Evolutionary conservation across 2,888 invertebrate species (phyloP).

Genomic region (Athalia cordata): DNA sequence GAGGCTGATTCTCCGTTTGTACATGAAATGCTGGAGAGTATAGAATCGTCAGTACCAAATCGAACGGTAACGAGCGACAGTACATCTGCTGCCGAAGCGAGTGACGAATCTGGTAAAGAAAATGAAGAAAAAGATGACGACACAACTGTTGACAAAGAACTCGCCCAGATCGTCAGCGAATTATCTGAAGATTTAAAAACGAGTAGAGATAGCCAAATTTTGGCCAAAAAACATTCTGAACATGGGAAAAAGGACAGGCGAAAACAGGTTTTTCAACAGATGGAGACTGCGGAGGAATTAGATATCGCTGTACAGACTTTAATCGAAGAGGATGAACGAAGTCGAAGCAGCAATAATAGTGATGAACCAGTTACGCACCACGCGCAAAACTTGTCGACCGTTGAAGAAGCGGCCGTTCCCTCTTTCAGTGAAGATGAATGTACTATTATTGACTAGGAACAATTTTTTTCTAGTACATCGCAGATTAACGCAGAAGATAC

Average conservation of each 20-base stretch:
- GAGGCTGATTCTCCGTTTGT: conserved; percentile 62
- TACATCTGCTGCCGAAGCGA: neutral
- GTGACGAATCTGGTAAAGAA: conserved; percentile 11
- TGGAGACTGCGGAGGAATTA: neutral
- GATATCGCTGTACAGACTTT: conserved; percentile 34
- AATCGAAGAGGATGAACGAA: conserved; percentile 31
- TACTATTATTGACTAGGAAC: conserved; percentile 52
- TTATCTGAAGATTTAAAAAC: conserved; percentile 51
- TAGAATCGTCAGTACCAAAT: conserved; percentile 26
- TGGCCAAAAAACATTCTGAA: conserved; percentile 16
- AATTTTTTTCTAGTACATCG: neutral
- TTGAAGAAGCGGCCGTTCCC: neutral
- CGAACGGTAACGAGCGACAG: neutral
- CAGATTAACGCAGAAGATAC: conserved; percentile 23
- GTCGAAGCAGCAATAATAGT: conserved; percentile 27
- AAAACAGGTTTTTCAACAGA: conserved; percentile 11
- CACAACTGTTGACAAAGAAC: conserved; percentile 53
- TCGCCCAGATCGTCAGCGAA: conserved; percentile 57
- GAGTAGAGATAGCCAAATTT: conserved; percentile 1
- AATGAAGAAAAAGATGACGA: conserved; percentile 10
- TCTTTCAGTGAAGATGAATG: conserved; percentile 53
- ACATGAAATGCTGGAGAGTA: conserved; percentile 57
- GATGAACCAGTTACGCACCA: conserved; percentile 1
- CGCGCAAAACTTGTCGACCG: neutral
- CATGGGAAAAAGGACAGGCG: conserved; percentile 33